phyloP scores from a whole-genome alignment of 1,140 invertebrate species.

The Drosophila albomicans region DNA sequence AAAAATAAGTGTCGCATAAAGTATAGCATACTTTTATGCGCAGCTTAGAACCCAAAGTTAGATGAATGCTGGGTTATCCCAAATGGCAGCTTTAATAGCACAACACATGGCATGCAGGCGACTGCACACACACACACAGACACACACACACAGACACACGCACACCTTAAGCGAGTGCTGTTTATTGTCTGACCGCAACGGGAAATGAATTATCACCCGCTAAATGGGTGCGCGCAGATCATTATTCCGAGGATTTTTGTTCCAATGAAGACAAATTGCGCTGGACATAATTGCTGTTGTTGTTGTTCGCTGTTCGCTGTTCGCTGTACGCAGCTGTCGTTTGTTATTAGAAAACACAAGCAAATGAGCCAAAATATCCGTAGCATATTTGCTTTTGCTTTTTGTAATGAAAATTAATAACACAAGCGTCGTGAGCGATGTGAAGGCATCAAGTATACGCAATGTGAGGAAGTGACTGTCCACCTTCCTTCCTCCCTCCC shows the following conservation, averaged over 20 bases:
- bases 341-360: constrained; percentile 29
- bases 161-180: not conserved
- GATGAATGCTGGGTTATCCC: not conserved
- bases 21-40: not conserved
- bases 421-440: not conserved
- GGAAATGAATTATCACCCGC: constrained; percentile 75
- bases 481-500: not conserved
- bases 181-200: constrained; percentile 25
- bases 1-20: not conserved
- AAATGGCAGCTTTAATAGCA: constrained; percentile 6
- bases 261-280: constrained; percentile 68
- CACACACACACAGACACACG: not conserved
- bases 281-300: constrained; percentile 25
- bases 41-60: not conserved
- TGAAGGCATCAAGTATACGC: constrained; percentile 38
- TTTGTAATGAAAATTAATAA: constrained; percentile 39
- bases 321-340: constrained; percentile 12
- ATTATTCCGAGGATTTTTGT: constrained; percentile 48
- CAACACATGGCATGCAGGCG: not conserved
- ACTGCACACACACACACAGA: not conserved
- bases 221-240: constrained; percentile 68
- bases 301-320: not conserved
- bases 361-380: constrained; percentile 1
- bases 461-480: not conserved
- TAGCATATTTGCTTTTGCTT: constrained; percentile 13